phyloP scores from a whole-genome alignment of 2,113 vertebrate genomes.

The Etia nguti region DNA sequence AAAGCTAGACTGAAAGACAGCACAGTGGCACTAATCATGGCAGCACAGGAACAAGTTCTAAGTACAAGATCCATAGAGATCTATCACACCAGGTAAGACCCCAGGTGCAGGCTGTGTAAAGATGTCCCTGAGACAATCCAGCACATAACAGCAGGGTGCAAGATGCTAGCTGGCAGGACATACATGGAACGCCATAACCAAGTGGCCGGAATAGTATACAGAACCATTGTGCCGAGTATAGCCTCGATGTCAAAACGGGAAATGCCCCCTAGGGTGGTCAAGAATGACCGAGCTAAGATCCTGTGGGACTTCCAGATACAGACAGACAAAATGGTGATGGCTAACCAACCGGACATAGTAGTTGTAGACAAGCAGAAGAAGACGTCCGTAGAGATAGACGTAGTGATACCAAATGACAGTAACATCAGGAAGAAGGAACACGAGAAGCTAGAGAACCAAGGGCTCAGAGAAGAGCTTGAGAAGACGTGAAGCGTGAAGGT shows the following conservation, averaged over 20 bases:
- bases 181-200: not conserved
- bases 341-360: not conserved
- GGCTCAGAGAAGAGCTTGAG: not conserved
- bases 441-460: not conserved
- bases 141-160: not conserved
- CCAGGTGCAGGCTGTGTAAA: not conserved
- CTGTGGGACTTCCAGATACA: not conserved
- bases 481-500: not conserved
- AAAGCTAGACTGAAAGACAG: no score
- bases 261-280: not conserved
- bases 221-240: not conserved
- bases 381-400: not conserved
- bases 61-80: not conserved
- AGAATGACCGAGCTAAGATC: not conserved
- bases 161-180: not conserved
- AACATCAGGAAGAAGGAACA: not conserved
- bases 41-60: not conserved
- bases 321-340: not conserved
- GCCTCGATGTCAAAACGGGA: not conserved
- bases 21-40: no score
- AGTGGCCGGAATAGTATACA: not conserved
- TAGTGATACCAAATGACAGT: not conserved
- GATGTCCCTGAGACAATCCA: not conserved
- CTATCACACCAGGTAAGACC: not conserved
- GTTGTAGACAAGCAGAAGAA: not conserved